A percentile compares a stretch with the other conserved stretches of the same genome.
phyloP scores from a whole-genome alignment of 2,797 vertebrate species.

The Crotalus adamanteus region DNA sequence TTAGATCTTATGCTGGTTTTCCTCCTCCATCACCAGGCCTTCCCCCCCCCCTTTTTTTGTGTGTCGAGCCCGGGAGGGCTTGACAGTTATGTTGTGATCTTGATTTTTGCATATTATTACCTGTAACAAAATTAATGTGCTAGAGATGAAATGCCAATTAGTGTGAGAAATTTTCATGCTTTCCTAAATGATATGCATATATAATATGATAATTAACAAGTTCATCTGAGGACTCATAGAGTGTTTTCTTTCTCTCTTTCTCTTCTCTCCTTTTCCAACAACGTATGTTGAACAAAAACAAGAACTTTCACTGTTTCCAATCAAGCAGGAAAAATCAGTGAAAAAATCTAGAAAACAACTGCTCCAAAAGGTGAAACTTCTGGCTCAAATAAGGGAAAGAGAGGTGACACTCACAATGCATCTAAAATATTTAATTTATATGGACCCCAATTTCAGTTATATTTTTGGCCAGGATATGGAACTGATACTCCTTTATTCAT shows the following conservation, averaged over 20 bases:
- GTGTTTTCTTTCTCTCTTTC: background rate
- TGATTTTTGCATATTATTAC: background rate
- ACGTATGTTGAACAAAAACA: background rate
- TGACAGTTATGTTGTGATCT: background rate
- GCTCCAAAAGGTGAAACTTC: background rate
- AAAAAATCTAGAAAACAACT: background rate
- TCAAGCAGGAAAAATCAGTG: background rate
- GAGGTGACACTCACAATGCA: background rate
- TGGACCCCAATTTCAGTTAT: background rate
- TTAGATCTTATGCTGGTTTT: too few species aligned
- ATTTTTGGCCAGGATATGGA: background rate
- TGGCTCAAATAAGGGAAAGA: background rate
- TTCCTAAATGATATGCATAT: background rate
- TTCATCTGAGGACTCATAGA: background rate
- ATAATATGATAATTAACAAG: background rate
- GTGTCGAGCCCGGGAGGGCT: too few species aligned
- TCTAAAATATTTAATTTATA: background rate
- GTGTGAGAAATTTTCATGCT: background rate
- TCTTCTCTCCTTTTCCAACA: background rate
- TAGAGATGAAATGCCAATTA: background rate
- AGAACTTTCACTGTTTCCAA: background rate
- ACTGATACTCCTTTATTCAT: background rate
- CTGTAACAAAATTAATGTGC: conserved; percentile 13
- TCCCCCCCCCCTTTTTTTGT: too few species aligned
- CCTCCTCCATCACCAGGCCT: too few species aligned